These are phyloP conservation scores for Melanargia galathea DNA, from an alignment of 2,888 invertebrate species.

Conservation along the genomic window DNA sequence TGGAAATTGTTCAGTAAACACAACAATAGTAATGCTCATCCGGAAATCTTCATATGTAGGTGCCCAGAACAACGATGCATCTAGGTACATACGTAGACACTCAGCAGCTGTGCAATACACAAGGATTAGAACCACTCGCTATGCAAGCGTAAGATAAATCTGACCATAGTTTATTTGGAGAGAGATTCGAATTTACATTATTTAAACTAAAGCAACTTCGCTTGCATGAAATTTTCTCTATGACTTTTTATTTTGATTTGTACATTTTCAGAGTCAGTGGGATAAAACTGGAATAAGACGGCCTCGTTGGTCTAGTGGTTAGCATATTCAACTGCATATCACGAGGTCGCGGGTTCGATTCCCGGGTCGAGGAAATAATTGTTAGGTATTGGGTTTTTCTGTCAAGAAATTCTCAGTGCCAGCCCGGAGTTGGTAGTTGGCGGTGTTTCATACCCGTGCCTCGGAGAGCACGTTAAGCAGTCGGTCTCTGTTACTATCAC, in stretches of 20 bases:
- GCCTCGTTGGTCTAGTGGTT: too few species aligned
- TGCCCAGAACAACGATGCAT: neutral
- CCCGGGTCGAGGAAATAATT: too few species aligned
- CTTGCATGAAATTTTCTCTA: neutral
- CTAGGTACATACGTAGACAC: neutral
- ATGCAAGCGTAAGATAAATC: conserved; percentile 10
- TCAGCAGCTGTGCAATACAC: conserved; percentile 12
- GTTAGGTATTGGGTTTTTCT: too few species aligned
- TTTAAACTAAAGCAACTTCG: neutral
- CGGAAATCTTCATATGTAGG: neutral
- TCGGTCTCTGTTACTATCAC: too few species aligned
- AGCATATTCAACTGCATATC: too few species aligned
- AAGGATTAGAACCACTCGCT: conserved; percentile 12
- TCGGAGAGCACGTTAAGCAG: too few species aligned
- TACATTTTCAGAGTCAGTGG: too few species aligned
- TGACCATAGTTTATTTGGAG: neutral
- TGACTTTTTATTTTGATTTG: neutral
- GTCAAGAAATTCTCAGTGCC: too few species aligned
- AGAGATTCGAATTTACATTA: neutral
- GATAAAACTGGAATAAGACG: too few species aligned
- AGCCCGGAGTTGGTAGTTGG: too few species aligned
- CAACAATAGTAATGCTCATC: neutral
- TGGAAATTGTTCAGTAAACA: neutral
- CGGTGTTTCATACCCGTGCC: too few species aligned
- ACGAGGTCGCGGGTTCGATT: too few species aligned